Evolutionary conservation across 2,888 invertebrate species (phyloP).

Genomic region (Alsophila aescularia): DNA sequence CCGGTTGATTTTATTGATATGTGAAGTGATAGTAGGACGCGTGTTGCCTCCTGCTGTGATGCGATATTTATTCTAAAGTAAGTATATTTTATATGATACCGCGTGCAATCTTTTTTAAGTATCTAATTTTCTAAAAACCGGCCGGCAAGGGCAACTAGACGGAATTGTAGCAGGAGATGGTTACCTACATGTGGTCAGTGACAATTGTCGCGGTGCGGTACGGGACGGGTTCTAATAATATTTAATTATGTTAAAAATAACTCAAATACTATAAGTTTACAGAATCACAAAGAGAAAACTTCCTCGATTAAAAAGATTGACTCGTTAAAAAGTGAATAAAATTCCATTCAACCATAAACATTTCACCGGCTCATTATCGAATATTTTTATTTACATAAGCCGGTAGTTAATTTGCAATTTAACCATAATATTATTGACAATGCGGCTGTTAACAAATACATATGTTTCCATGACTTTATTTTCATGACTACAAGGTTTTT

Average conservation of each 20-base stretch:
- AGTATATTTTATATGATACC: too few species aligned
- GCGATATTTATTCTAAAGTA: too few species aligned
- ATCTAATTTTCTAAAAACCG: too few species aligned
- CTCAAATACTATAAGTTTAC: not conserved
- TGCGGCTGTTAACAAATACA: constrained; percentile 4
- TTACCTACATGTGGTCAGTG: too few species aligned
- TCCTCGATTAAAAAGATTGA: constrained; percentile 24
- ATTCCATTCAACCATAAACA: constrained; percentile 23
- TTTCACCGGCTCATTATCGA: constrained; percentile 26
- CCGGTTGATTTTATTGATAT: too few species aligned
- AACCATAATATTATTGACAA: constrained; percentile 13
- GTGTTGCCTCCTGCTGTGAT: too few species aligned
- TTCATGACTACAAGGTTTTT: not conserved
- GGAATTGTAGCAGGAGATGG: too few species aligned
- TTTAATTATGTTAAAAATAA: not conserved
- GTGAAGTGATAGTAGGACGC: too few species aligned
- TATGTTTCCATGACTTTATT: constrained; percentile 3
- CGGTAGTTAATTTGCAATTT: constrained; percentile 12
- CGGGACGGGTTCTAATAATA: too few species aligned
- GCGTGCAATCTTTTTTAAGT: too few species aligned
- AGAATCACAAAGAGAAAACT: constrained; percentile 7
- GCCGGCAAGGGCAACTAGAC: too few species aligned
- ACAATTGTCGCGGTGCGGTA: not conserved
- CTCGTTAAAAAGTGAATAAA: constrained; percentile 29
- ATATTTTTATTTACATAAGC: constrained; percentile 26